Percentiles rank a stretch among this genome's conserved stretches.
Evolutionary conservation across 2,797 vertebrate species (phyloP).

Genomic region (Sarcoramphus papa): DNA sequence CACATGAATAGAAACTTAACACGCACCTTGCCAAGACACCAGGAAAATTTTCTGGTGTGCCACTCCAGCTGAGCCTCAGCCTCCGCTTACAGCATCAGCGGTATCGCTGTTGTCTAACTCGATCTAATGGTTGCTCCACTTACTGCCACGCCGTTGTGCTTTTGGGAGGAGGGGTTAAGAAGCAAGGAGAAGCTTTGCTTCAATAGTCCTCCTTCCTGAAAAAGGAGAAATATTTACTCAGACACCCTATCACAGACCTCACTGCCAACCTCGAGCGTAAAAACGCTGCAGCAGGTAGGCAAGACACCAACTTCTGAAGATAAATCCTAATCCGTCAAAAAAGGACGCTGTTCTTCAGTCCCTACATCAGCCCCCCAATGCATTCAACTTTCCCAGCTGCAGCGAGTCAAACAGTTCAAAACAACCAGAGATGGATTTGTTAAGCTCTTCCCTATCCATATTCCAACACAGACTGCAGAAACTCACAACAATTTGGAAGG

Average conservation of each 20-base stretch:
- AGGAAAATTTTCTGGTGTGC: background rate
- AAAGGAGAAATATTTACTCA: background rate
- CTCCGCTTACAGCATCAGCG: background rate
- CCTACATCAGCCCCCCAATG: background rate
- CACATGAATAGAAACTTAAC: accelerated
- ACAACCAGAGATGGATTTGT: background rate
- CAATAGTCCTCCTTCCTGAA: background rate
- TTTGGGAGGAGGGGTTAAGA: background rate
- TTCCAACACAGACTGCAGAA: background rate
- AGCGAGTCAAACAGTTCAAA: background rate
- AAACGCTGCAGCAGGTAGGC: background rate
- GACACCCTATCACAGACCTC: background rate
- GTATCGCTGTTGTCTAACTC: background rate
- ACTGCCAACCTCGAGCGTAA: accelerated
- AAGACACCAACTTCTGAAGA: background rate
- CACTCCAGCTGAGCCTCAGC: background rate
- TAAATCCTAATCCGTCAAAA: background rate
- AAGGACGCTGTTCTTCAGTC: background rate
- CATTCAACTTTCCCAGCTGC: background rate
- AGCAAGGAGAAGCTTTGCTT: background rate
- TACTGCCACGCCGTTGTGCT: background rate
- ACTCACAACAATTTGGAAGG: background rate
- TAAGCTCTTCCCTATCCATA: background rate
- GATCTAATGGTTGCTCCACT: background rate
- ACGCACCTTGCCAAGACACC: background rate